A percentile compares a stretch with the other conserved stretches of the same genome.
Evolutionary conservation across 2,797 vertebrate species (phyloP).

Genomic region (Thripadectes ignobilis): DNA sequence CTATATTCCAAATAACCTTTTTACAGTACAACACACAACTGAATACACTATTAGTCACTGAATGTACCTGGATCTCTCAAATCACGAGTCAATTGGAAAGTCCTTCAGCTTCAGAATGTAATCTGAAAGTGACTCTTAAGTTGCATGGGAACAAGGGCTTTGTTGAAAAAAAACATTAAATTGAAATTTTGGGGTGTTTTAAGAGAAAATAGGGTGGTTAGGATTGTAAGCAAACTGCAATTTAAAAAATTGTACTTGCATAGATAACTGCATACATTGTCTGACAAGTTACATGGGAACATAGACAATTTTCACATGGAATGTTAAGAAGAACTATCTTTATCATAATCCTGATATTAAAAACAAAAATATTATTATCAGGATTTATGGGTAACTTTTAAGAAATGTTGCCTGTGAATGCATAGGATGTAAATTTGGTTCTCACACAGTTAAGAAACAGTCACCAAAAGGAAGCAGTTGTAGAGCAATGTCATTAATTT

Average conservation of each 20-base stretch:
- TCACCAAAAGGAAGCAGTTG: not conserved
- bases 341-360: not conserved
- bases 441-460: rapidly evolving
- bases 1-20: not conserved
- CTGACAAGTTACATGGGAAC: not conserved
- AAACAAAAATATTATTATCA: not conserved
- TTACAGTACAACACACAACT: not conserved
- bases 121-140: not conserved
- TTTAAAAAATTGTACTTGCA: not conserved
- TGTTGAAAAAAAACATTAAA: not conserved
- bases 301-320: not conserved
- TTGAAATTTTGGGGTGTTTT: not conserved
- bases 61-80: not conserved
- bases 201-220: not conserved
- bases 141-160: not conserved
- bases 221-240: not conserved
- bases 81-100: not conserved
- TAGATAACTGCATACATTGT: not conserved
- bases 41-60: not conserved
- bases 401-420: not conserved
- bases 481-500: not conserved
- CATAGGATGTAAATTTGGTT: not conserved
- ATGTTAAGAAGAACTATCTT: not conserved
- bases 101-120: not conserved
- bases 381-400: not conserved